phyloP scores from a whole-genome alignment of 2,113 vertebrate species.

The Heterotilapia buettikoferi region DNA sequence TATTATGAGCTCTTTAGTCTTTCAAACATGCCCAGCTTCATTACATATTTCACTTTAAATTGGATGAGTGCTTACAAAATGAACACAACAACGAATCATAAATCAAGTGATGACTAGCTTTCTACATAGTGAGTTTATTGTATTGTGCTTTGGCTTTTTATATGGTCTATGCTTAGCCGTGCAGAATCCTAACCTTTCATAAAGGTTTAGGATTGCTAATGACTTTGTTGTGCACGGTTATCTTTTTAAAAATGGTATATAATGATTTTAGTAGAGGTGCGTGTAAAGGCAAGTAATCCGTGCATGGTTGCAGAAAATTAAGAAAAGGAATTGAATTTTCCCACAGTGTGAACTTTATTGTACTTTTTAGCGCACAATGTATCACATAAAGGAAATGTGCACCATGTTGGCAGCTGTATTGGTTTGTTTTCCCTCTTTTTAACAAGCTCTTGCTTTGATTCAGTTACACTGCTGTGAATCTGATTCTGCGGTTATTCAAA shows the following conservation, averaged over 20 bases:
- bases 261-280: background rate
- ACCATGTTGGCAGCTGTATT: background rate
- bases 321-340: background rate
- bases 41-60: background rate
- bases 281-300: background rate
- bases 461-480: background rate
- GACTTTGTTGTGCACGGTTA: background rate
- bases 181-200: background rate
- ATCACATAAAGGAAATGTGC: background rate
- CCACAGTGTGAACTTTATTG: background rate
- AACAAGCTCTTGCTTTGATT: background rate
- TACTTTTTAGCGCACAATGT: background rate
- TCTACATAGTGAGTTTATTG: background rate
- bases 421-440: background rate
- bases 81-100: background rate
- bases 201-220: background rate
- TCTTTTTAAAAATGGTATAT: background rate
- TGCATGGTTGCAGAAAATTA: background rate
- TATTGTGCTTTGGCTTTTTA: background rate
- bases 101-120: background rate
- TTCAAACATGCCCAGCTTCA: background rate
- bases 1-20: background rate
- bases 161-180: background rate
- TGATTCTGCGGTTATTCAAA: background rate
- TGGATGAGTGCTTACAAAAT: background rate